Evolutionary conservation across 2,888 invertebrate species (phyloP), one percentile per base, ranked within the genome.

Genomic region (Xylota segnis): DNA sequence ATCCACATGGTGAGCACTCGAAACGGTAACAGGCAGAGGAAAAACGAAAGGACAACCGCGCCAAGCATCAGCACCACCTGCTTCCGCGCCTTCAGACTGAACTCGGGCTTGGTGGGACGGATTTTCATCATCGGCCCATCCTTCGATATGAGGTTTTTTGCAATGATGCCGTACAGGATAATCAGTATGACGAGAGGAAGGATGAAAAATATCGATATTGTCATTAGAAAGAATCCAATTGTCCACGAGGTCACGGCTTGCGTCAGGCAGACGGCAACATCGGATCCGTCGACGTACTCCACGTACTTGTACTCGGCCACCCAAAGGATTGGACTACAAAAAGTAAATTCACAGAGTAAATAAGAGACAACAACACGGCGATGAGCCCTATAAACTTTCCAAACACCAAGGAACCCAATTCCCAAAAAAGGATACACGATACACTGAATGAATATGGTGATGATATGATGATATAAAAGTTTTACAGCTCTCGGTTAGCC

Each of bases 21-120:
- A 90, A 97, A 97, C 0, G 98, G 98, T 92, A 97, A 95, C 58
- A 98, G 93, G 90, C 98, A 98, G 37, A 97, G 91, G 92, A 98
- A 98, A 91, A 98, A 98, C 89, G 97, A 96, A 68, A 97, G 91
- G 4, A 97, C 97, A 16, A 97, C 97, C 0, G 97, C 96, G 54
- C 96, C 96, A 78, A 97, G 93, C 97, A 97, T 97, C 75, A 97
- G 91, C 45, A 97, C 97, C 18, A 97, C 97, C 93, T 97, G 97
- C 89, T 95, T 95, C 88, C 96, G 94, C 0, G 96, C 96, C 89
- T 96, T 94, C 90, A 95, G 95, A 58, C 95, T 95, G 86, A 96
- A 95, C 74, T 95, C 94, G 87, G 95, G 95, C 91, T 96, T 96
- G 88, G 95, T 95, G 91, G 95, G 93, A 43, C 95, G 94, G 65